Evolutionary conservation across 2,888 invertebrate species (phyloP), one percentile per base, ranked within the genome.

Genomic region (Ophraella communa): DNA sequence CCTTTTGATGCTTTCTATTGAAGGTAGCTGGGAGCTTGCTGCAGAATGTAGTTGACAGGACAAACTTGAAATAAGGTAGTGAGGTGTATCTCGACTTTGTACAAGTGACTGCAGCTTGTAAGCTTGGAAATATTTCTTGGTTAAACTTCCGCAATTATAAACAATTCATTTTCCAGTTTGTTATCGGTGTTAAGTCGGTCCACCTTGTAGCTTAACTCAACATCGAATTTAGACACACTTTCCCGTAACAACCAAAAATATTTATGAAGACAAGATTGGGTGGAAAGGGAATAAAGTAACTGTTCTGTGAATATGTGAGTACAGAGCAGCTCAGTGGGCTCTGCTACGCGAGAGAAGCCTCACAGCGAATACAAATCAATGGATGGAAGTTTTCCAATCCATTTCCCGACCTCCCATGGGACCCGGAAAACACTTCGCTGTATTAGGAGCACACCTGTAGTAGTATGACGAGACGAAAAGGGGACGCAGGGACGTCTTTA

Each of bases 321-420:
- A 75, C 75, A 74, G 75, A 71, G 74, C 68, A 69, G 70, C 68
- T 52, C 35, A 27, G 18, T 35, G 64, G 42, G 45, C 53, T 42
- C 69, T 70, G 70, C 67, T 53, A 11, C 35, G n/a, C n/a, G 39
- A 60, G 51, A 60, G 51, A 69, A 67, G 77, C 75, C 77, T 77
- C 77, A 73, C 67, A 72, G 72, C 78, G 81, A 79, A 80, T 80
- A 82, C 82, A 82, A 82, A 82, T 82, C 82, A 81, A 82, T 82
- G 82, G 80, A 80, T 80, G 77, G 80, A 81, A 81, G 79, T 82
- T 82, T 82, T 81, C 82, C 81, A 82, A 81, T 81, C 82, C 81
- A 81, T 82, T 82, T 81, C 80, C 71, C 66, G 47, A 70, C 51
- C 58, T 74, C 74, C 76, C 72, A 58, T 60, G 73, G 74, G 67